Evolutionary conservation across 2,888 invertebrate genomes (phyloP).

Genomic region (Caradrina kadenii): DNA sequence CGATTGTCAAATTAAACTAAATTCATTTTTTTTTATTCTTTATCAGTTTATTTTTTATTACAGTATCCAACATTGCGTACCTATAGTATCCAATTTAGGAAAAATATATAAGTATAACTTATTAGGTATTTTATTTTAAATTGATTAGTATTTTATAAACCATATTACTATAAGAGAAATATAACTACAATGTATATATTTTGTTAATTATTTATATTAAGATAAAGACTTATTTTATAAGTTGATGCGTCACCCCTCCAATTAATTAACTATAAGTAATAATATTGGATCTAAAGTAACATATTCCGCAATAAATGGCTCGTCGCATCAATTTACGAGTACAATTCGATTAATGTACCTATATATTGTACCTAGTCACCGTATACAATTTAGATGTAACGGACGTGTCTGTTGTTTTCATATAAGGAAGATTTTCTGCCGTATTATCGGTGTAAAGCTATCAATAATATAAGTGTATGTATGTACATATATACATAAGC

Average conservation of each 20-base stretch:
- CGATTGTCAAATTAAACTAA: slow-evolving; percentile 4
- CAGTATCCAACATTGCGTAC: background rate
- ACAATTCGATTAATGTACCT: slow-evolving; percentile 36
- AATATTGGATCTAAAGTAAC: slow-evolving; percentile 18
- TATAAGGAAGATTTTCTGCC: slow-evolving; percentile 7
- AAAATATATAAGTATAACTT: slow-evolving; percentile 4
- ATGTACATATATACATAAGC: slow-evolving; percentile 24
- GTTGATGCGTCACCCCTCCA: slow-evolving; percentile 45
- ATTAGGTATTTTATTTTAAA: slow-evolving; percentile 16
- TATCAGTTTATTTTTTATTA: slow-evolving; percentile 26
- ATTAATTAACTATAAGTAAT: slow-evolving; percentile 9
- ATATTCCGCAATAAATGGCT: slow-evolving; percentile 4
- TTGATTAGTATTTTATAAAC: slow-evolving; percentile 17
- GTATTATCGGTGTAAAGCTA: slow-evolving; percentile 8
- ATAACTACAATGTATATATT: slow-evolving; percentile 58
- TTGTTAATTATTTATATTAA: slow-evolving; percentile 56
- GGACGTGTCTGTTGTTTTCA: slow-evolving; percentile 44
- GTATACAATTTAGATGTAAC: slow-evolving; percentile 41
- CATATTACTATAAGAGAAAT: slow-evolving; percentile 26
- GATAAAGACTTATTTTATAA: slow-evolving; percentile 43
- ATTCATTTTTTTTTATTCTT: slow-evolving; percentile 1
- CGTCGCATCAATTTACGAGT: slow-evolving; percentile 50
- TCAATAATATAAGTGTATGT: slow-evolving; percentile 1
- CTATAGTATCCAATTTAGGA: background rate
- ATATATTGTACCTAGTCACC: slow-evolving; percentile 67